phyloP scores from a whole-genome alignment of 1,140 invertebrate species.

The Eupeodes corollae region DNA sequence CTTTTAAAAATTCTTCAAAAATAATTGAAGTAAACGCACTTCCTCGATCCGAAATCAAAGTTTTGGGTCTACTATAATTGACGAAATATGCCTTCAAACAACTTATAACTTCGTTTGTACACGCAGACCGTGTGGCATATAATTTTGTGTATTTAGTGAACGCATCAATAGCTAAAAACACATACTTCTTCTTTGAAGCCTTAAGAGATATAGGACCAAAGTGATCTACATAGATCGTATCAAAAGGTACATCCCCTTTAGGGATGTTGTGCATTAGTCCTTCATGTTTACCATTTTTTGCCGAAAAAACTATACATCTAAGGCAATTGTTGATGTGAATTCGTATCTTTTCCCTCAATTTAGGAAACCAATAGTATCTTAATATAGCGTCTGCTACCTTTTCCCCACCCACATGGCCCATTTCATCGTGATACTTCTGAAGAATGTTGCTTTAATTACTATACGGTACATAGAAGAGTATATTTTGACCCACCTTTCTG shows the following conservation, averaged over 20 bases:
- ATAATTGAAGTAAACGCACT: constrained; percentile 15
- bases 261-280: too few relatives aligned
- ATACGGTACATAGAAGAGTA: constrained; percentile 16
- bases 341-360: constrained; percentile 16
- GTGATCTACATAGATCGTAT: constrained; percentile 24
- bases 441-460: constrained; percentile 12
- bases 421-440: constrained; percentile 13
- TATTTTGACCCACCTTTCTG: constrained; percentile 20
- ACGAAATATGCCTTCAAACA: constrained; percentile 10
- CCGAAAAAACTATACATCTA: constrained; percentile 15
- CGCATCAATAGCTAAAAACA: constrained; percentile 20
- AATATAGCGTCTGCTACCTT: constrained; percentile 11
- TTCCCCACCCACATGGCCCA: constrained; percentile 15
- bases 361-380: constrained; percentile 19
- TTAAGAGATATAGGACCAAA: constrained; percentile 18
- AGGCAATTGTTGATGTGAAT: constrained; percentile 10
- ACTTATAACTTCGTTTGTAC: constrained; percentile 18
- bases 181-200: constrained; percentile 19
- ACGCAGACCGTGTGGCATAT: constrained; percentile 7
- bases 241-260: too few relatives aligned
- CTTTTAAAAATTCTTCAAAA: constrained; percentile 14
- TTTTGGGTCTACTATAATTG: constrained; percentile 8
- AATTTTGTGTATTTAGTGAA: constrained; percentile 12
- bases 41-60: constrained; percentile 18
- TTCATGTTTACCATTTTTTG: constrained; percentile 10